Conservation (phyloP, 2,888 invertebrate genomes). For the Coecobrya sp. region DNA sequence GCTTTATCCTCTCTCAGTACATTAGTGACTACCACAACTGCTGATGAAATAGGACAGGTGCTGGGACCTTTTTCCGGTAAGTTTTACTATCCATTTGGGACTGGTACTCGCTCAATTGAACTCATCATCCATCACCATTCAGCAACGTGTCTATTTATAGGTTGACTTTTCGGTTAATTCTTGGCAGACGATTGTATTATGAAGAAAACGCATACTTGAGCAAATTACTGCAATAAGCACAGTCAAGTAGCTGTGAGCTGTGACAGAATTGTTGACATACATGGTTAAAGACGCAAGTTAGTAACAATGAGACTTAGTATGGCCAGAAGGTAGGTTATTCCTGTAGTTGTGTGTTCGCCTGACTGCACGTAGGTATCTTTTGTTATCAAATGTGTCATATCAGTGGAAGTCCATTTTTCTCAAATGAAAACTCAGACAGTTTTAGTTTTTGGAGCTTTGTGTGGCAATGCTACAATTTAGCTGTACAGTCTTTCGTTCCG, state of each 20-base stretch:
- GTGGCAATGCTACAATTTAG: background rate
- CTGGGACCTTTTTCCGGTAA: background rate
- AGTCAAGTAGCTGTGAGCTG: background rate
- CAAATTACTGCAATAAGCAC: too few species aligned
- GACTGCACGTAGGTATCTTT: background rate
- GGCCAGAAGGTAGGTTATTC: background rate
- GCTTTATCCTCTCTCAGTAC: too few species aligned
- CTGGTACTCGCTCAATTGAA: too few species aligned
- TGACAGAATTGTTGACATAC: background rate
- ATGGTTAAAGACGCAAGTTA: background rate
- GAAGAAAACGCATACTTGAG: too few species aligned
- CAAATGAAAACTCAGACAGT: background rate
- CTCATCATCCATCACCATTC: background rate
- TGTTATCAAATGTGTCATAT: conserved; percentile 68
- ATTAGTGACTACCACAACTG: too few species aligned
- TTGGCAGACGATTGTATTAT: too few species aligned
- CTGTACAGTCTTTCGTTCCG: conserved; percentile 45
- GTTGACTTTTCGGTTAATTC: too few species aligned
- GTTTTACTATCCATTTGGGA: background rate
- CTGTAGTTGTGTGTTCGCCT: background rate
- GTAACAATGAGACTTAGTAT: background rate
- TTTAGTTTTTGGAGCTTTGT: background rate
- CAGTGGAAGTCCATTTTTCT: conserved; percentile 15
- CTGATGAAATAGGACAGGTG: background rate
- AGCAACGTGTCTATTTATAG: background rate